Conservation (phyloP, 2,113 vertebrate species). For the Murina feae region DNA sequence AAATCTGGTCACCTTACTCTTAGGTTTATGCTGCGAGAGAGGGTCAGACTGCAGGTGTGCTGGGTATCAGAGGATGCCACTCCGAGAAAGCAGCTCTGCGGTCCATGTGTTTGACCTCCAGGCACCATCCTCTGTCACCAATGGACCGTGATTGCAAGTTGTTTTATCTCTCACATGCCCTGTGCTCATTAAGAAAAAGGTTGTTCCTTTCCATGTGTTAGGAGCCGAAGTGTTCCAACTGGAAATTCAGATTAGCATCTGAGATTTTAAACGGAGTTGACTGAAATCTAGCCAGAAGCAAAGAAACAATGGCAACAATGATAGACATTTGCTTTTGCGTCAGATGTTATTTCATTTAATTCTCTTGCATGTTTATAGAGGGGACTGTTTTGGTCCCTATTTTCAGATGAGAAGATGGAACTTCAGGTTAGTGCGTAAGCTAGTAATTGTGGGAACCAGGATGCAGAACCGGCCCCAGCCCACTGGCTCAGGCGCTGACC, state of each 20-base stretch:
- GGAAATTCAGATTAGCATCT: neutral
- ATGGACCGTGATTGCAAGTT: neutral
- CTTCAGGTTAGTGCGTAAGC: neutral
- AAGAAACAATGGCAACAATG: neutral
- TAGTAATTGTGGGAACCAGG: neutral
- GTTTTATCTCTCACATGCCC: neutral
- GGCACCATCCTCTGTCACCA: neutral
- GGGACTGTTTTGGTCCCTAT: neutral
- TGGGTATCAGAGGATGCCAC: neutral
- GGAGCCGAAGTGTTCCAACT: neutral
- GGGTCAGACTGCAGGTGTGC: too few relatives aligned
- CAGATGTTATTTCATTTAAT: neutral
- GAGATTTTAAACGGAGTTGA: neutral
- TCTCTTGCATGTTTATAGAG: neutral
- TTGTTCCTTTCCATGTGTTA: neutral
- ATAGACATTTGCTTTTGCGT: neutral
- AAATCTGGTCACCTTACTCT: too few relatives aligned
- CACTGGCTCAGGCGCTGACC: neutral
- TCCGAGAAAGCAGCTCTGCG: neutral
- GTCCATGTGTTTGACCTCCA: neutral
- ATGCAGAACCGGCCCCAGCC: neutral
- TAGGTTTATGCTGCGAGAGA: neutral
- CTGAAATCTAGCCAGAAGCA: neutral
- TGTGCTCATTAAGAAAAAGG: neutral
- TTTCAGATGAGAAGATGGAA: neutral